Base-by-base conservation (phyloP, 2,797 vertebrate genomes). In the Rhabdomys pumilio region DNA sequence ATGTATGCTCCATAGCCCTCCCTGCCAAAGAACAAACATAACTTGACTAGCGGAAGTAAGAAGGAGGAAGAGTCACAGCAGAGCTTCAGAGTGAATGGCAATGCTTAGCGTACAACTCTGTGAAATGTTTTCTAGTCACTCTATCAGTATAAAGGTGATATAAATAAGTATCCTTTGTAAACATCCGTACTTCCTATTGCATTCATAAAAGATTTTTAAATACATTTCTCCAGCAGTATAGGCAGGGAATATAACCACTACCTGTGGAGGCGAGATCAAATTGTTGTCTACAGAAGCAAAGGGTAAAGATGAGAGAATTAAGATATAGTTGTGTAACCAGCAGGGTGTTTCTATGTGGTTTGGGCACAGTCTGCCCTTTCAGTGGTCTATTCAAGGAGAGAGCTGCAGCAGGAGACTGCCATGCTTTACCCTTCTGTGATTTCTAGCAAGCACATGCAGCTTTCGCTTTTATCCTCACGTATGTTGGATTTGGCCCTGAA, bases 111-210 rank as follows among this genome's bases (percentile, higher is more conserved):
- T 95, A 97, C 96, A 97, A 97, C 94, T 96, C 80, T 75, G 57
- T 65, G 96, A 97, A 95, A 93, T 93, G 7, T 65, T 87, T 89
- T 97, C 95, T 95, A 97, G 98, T 86, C 63, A 91, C 95, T 95
- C 82, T 80, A 91, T 96, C 97, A 96, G 95, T 97, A 95, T 96
- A 96, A 98, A 97, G 93, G 96, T 97, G 90, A 98, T 97, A 98
- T 96, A 98, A 97, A 94, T 94, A 97, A 97, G 93, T 96, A 97
- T 95, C 96, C 86, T 98, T 97, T 96, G 79, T 97, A 97, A 98
- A 96, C 96, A 84, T 19, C 31, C 47, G 96, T 98, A 90, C 4
- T 98, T 98, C 97, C 96, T 89, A 55, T 90, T 97, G 93, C 92
- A 91, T 44, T 98, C 95, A 95, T 97, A 97, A 97, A 75, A 14